Evolutionary conservation across 2,113 vertebrate species (phyloP).

Genomic region (Pollimyrus isidori): DNA sequence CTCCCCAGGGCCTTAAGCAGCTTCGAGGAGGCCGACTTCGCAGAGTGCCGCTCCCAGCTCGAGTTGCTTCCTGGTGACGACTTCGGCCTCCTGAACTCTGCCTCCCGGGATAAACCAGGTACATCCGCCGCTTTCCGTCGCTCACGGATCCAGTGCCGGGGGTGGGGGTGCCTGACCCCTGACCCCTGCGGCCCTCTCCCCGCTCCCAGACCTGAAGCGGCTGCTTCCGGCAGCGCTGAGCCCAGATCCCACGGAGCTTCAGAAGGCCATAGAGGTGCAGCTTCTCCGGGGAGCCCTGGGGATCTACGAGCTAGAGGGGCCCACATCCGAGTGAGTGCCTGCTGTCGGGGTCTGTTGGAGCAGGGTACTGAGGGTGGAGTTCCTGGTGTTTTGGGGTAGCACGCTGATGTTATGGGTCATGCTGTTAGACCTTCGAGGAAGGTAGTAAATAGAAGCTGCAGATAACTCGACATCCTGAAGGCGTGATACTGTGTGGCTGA

Average conservation of each 20-base stretch:
- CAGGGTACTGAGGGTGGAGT: not conserved
- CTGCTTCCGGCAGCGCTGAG: slow-evolving; percentile 86
- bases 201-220: slow-evolving; percentile 81
- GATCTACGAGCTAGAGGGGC: slow-evolving; percentile 75
- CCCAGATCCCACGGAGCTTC: slow-evolving; percentile 90
- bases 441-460: not conserved
- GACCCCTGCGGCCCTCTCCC: not conserved
- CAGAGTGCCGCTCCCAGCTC: slow-evolving; percentile 78
- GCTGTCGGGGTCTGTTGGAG: not conserved
- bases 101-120: slow-evolving; percentile 89
- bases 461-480: not conserved
- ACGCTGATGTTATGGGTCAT: not conserved
- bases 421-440: not conserved
- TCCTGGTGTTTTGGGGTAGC: not conserved
- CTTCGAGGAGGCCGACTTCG: slow-evolving; percentile 85
- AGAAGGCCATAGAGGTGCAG: slow-evolving; percentile 94
- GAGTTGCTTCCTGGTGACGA: slow-evolving; percentile 93
- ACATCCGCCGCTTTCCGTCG: slow-evolving; percentile 21
- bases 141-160: too few species aligned
- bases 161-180: not conserved
- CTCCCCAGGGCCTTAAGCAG: slow-evolving; percentile 74
- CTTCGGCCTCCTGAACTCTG: slow-evolving; percentile 72
- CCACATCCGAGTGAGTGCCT: slow-evolving; percentile 76
- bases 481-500: not conserved
- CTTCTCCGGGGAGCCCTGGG: slow-evolving; percentile 84